phyloP scores from a whole-genome alignment of 1,140 invertebrate species.

The Drosophila rufa region DNA sequence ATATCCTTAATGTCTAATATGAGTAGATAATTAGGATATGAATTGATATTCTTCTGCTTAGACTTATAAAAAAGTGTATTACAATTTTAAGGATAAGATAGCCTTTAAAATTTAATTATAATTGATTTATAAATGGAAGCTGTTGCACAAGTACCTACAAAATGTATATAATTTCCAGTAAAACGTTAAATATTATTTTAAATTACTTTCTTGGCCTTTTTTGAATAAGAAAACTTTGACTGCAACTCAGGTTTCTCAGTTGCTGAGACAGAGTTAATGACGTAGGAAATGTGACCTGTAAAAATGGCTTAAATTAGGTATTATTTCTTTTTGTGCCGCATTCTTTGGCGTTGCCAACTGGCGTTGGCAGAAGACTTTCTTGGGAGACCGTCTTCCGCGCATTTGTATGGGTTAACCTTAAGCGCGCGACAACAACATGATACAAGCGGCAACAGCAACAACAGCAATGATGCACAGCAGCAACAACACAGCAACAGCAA shows the following conservation, averaged over 20 bases:
- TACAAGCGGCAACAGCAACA: conserved; percentile 32
- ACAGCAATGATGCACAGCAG: conserved; percentile 27
- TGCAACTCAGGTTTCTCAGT: conserved; percentile 19
- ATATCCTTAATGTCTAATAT: background rate
- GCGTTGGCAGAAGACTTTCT: conserved; percentile 25
- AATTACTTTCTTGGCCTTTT: background rate
- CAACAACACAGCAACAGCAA: conserved; percentile 52
- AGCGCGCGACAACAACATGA: conserved; percentile 53
- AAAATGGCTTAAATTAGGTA: conserved; percentile 21
- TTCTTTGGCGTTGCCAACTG: conserved; percentile 17
- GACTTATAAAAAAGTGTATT: too few species aligned
- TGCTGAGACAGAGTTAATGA: conserved; percentile 11
- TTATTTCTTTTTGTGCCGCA: conserved; percentile 35
- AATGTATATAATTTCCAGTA: background rate
- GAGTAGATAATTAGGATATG: too few species aligned
- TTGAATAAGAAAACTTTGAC: conserved; percentile 3
- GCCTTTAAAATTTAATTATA: background rate
- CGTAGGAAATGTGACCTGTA: conserved; percentile 25
- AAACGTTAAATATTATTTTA: background rate
- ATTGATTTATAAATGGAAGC: too few species aligned
- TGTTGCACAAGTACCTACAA: background rate
- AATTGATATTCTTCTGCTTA: too few species aligned
- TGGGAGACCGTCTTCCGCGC: conserved; percentile 20
- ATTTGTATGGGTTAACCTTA: conserved; percentile 38
- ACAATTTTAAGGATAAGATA: background rate